Percentiles rank a stretch among this genome's conserved stretches.
phyloP scores from a whole-genome alignment of 2,888 invertebrate genomes.

The Tenthredo scrophulariae region DNA sequence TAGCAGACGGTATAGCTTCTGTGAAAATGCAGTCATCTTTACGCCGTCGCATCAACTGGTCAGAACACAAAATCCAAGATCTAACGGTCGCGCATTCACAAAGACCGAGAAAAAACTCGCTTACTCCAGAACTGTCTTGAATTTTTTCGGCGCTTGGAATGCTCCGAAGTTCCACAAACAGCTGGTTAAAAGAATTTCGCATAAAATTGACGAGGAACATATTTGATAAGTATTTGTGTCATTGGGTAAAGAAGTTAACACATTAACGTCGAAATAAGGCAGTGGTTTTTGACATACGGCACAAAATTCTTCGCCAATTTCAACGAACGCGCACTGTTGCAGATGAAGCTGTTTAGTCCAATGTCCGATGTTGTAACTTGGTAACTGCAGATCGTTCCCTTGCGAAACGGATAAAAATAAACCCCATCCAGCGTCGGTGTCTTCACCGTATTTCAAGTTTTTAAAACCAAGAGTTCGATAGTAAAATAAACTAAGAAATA shows the following conservation, averaged over 20 bases:
- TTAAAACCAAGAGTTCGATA: conserved; percentile 56
- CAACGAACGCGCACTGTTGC: conserved; percentile 78
- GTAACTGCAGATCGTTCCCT: conserved; percentile 53
- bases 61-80: conserved; percentile 77
- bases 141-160: conserved; percentile 49
- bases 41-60: conserved; percentile 68
- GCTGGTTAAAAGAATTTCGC: conserved; percentile 54
- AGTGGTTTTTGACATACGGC: conserved; percentile 71
- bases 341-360: conserved; percentile 76
- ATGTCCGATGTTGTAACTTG: conserved; percentile 73
- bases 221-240: not conserved
- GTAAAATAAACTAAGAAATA: conserved; percentile 61
- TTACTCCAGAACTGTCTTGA: conserved; percentile 55
- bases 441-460: conserved; percentile 53
- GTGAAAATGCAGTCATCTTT: conserved; percentile 73
- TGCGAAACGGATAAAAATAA: conserved; percentile 57
- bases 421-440: conserved; percentile 53
- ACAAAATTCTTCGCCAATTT: conserved; percentile 78
- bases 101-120: conserved; percentile 77
- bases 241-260: not conserved
- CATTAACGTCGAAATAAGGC: not conserved
- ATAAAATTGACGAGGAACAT: not conserved
- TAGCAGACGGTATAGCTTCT: conserved; percentile 66
- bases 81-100: conserved; percentile 75
- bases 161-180: conserved; percentile 66